A percentile compares a stretch with the other conserved stretches of the same genome.
Conservation (phyloP, 2,888 invertebrate genomes). For the Athetis lepigone region DNA sequence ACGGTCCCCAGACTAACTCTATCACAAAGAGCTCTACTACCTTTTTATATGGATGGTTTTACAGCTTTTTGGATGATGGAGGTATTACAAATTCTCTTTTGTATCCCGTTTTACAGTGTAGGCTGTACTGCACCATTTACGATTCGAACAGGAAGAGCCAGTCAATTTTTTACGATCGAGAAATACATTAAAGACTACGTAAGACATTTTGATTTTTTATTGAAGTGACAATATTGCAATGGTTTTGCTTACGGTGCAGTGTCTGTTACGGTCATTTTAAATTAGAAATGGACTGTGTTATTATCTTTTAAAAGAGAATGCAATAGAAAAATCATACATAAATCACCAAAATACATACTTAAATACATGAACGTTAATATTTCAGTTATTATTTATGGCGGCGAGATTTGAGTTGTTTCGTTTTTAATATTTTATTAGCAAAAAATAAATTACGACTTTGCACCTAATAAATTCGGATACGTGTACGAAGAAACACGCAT, state of each 20-base stretch:
- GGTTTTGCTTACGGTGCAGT: not conserved
- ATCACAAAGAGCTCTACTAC: too few species aligned
- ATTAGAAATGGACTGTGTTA: not conserved
- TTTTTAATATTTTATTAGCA: slow-evolving; percentile 15
- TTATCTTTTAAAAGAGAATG: not conserved
- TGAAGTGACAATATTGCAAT: not conserved
- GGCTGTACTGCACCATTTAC: not conserved
- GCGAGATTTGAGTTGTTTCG: not conserved
- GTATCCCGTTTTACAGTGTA: not conserved
- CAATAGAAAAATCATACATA: not conserved
- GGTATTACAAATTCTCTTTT: not conserved
- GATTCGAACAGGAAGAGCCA: not conserved
- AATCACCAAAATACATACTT: not conserved
- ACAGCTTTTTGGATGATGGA: not conserved
- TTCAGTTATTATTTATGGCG: not conserved
- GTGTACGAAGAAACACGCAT: slow-evolving; percentile 26
- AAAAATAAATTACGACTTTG: slow-evolving; percentile 42
- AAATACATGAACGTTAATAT: not conserved
- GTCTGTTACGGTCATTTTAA: not conserved
- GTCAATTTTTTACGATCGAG: too few species aligned
- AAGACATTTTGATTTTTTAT: not conserved
- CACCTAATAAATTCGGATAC: slow-evolving; percentile 42
- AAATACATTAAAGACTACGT: not conserved
- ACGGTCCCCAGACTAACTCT: too few species aligned
- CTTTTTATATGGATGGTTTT: too few species aligned